Conservation (phyloP, 1,140 invertebrate species). For the Macrocentrus cingulum region DNA sequence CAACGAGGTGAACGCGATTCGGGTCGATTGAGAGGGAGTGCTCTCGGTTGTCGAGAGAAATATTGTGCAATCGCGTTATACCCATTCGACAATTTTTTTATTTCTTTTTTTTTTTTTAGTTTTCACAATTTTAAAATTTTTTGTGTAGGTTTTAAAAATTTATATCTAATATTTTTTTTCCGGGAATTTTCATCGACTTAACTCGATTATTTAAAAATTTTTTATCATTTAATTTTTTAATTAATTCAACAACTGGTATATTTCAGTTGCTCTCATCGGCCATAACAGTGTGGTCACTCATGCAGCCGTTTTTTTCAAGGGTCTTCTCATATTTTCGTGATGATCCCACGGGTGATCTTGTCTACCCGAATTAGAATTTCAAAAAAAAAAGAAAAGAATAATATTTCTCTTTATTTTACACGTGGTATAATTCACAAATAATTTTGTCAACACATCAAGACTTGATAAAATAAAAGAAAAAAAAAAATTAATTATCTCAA, state of each 20-base stretch:
- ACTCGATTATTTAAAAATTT: background rate
- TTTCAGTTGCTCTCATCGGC: constrained; percentile 47
- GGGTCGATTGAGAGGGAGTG: constrained; percentile 29
- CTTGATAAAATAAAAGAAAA: too few relatives aligned
- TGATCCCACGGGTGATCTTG: constrained; percentile 19
- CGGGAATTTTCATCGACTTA: background rate
- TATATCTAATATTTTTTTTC: constrained; percentile 6
- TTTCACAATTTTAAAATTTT: constrained; percentile 3
- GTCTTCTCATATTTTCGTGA: constrained; percentile 42
- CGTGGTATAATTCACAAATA: too few relatives aligned
- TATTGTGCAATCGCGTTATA: constrained; percentile 22
- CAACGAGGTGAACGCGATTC: constrained; percentile 34
- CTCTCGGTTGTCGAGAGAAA: constrained; percentile 16
- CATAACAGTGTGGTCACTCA: constrained; percentile 41
- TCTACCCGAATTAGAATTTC: constrained; percentile 26
- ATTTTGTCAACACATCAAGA: too few relatives aligned
- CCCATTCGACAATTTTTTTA: constrained; percentile 14
- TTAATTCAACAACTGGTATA: too few relatives aligned
- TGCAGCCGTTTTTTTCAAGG: constrained; percentile 43
- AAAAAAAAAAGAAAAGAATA: too few relatives aligned
- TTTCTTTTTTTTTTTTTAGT: constrained; percentile 4
- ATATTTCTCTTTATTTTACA: too few relatives aligned
- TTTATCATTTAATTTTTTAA: background rate
- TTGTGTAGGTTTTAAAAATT: too few relatives aligned
- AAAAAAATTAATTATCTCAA: too few relatives aligned